Base-by-base conservation (phyloP, 2,888 invertebrate genomes). In the Cordilura impudica region DNA sequence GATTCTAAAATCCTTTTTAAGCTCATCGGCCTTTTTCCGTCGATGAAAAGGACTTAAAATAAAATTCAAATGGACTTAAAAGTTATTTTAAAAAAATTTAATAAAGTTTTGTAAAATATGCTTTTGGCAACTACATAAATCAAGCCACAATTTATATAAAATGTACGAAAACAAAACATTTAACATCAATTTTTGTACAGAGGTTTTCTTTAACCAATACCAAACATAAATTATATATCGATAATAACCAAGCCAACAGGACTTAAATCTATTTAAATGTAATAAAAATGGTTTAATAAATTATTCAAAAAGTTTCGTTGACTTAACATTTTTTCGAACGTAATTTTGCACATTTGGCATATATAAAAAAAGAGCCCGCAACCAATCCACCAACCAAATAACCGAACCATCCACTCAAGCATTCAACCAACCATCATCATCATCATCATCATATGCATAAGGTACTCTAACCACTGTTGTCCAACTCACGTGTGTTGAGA, bases 281-380 rank as follows among this genome's bases (percentile, higher is more conserved):
- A 60, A 70, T 60, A 70, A 70, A 70, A 51, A 18, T 51, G 70
- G 70, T 70, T 60, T 70, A 49, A 70, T 70, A 70, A 70, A 60
- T 60, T 60, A 60, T 60, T 60, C 60, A 14, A 53, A 60, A 60
- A 70, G 70, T 51, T 58, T 51, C 51, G 70, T 51, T 58, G 70
- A 60, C 51, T 31, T 31, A 7, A 7, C 8, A 8, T 31, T 31
- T 31, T 7, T 8, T 8, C 16, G 16, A 12, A 56, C 35, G 14
- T 1, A 29, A 10, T 19, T 56, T 1, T 31, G 16, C 26, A 35
- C 4, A 56, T 12, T 19, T 56, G 18, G 5, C 4, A n/a, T n/a
- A n/a, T n/a, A 12, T 35, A 39, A 21, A 35, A 39, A 19, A 31
- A 39, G 19, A 10, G 3, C 56, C 18, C 12, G 43, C 43, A 39